Evolutionary conservation across 1,140 invertebrate genomes (phyloP), one percentile per base, ranked within the genome.

Genomic region (Heliconius himera): DNA sequence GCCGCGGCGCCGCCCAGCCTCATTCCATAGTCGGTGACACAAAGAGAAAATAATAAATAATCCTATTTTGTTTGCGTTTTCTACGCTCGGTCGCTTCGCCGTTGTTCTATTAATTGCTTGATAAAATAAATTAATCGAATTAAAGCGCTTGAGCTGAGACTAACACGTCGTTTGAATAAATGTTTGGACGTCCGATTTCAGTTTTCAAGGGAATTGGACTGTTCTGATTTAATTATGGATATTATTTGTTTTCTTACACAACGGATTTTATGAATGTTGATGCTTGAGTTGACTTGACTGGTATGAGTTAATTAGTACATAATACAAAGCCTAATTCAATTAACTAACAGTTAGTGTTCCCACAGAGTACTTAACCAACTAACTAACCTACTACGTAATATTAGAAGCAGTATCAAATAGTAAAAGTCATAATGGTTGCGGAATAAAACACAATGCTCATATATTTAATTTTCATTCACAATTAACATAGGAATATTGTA

Each of bases 21-120:
- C 84, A 85, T 85, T 89, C 80, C 86, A 80, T 84, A 84, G 81
- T 81, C 84, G 79, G 80, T 78, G 60, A 82, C 85, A 94, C 91
- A 94, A 93, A 87, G 90, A 81, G 83, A 85, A 93, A 91, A 91
- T 92, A 94, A 93, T 94, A 94, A 94, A 94, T 94, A 94, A 89
- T 87, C 90, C 87, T 92, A 93, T 94, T 94, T 92, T 92, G 93
- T 92, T 93, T 88, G 84, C 80, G 82, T 89, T 90, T 91, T 89
- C 87, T 85, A 78, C 90, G 91, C 90, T 94, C 83, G 88, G 87
- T 89, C 92, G 91, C 91, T 88, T 90, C 90, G 81, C 86, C 72
- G 84, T 93, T 94, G 90, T 94, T 89, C 86, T 81, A 60, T 87
- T 93, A 93, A 93, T 93, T 94, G 90, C 85, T 90, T 85, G 85